Percentiles rank a stretch among this genome's conserved stretches.
Evolutionary conservation across 2,113 vertebrate genomes (phyloP).

Genomic region (Ibidorhyncha struthersii): DNA sequence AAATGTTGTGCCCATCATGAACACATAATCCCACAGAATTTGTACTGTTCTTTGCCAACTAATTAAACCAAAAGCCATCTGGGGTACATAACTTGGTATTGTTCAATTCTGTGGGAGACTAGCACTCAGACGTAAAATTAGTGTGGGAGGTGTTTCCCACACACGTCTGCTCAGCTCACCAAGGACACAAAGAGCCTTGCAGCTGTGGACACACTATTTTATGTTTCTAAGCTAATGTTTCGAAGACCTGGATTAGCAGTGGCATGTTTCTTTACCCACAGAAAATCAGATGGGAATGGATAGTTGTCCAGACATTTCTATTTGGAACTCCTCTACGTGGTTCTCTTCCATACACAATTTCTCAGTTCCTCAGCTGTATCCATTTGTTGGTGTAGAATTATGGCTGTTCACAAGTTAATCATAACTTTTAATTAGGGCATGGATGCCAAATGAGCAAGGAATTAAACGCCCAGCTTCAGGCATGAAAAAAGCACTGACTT

Average conservation of each 20-base stretch:
- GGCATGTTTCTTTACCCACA: neutral
- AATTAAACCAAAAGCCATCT: conserved; percentile 26
- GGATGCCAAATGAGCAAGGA: neutral
- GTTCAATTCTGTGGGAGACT: neutral
- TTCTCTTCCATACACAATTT: neutral
- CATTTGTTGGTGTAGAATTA: neutral
- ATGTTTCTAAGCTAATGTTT: neutral
- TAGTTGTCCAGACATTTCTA: neutral
- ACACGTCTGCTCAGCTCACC: neutral
- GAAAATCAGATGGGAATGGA: neutral
- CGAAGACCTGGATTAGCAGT: neutral
- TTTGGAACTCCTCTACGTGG: neutral
- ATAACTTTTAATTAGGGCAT: neutral
- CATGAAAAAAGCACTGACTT: neutral
- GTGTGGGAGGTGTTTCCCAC: neutral
- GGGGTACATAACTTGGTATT: neutral
- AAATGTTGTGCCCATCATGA: neutral
- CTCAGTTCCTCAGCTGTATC: neutral
- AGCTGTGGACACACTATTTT: neutral
- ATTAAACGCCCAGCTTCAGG: neutral
- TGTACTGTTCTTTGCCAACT: neutral
- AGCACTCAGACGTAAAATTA: neutral
- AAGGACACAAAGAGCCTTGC: neutral
- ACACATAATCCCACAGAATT: neutral
- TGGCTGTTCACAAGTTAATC: neutral